Conservation (phyloP, 1,140 invertebrate genomes). For the Drosophila tropicalis region DNA sequence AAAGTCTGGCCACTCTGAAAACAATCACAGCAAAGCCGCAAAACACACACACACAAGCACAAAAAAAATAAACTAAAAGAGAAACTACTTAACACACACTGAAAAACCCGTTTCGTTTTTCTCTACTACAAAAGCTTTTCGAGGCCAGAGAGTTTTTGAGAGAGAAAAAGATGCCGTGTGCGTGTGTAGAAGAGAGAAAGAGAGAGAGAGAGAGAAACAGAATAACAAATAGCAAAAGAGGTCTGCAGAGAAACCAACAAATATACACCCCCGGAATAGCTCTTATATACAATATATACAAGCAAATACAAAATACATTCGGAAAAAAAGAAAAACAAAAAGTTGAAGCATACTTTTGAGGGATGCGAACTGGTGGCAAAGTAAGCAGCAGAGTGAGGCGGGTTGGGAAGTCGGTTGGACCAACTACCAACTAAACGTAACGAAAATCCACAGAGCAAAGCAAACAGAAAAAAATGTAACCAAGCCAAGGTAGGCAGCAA, state of each 20-base stretch:
- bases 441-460: constrained; percentile 76
- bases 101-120: constrained; percentile 50
- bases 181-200: neutral
- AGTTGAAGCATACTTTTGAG: constrained; percentile 45
- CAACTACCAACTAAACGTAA: constrained; percentile 62
- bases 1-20: constrained; percentile 62
- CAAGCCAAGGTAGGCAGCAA: constrained; percentile 23
- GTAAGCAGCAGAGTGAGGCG: neutral
- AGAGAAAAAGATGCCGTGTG: neutral
- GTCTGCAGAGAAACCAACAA: constrained; percentile 31
- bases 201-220: constrained; percentile 14
- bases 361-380: neutral
- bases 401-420: neutral
- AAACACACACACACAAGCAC: constrained; percentile 39
- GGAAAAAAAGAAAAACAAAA: constrained; percentile 49
- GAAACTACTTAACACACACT: constrained; percentile 43
- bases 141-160: constrained; percentile 22
- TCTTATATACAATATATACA: constrained; percentile 22
- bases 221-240: neutral
- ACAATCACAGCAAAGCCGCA: constrained; percentile 57
- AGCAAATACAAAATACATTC: constrained; percentile 72
- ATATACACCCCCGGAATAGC: constrained; percentile 18
- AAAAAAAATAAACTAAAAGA: constrained; percentile 6
- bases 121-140: constrained; percentile 78
- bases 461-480: constrained; percentile 73